phyloP scores from a whole-genome alignment of 2,797 vertebrate species.

The Sebastes jordani region DNA sequence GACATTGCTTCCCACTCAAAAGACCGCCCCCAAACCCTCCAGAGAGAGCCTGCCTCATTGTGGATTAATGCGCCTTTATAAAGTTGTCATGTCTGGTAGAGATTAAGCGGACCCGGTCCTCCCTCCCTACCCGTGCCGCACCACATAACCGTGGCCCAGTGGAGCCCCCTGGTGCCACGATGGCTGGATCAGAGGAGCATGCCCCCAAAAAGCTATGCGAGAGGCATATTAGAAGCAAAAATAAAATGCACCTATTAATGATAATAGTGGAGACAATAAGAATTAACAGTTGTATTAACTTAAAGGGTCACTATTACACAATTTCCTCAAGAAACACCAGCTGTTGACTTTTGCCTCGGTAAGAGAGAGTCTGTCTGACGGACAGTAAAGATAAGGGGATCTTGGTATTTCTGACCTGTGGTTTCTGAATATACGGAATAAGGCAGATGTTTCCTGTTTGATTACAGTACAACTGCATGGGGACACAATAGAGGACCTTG shows the following conservation, averaged over 20 bases:
- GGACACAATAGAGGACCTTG: conserved; percentile 10
- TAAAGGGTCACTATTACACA: not conserved
- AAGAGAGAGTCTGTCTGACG: not conserved
- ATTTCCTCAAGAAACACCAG: not conserved
- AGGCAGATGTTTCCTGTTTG: not conserved
- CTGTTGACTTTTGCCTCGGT: not conserved
- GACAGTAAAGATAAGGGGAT: not conserved
- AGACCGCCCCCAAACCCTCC: conserved; percentile 20
- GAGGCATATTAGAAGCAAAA: not conserved
- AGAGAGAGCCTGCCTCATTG: conserved; percentile 31
- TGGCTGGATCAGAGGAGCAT: not conserved
- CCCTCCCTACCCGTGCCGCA: not conserved
- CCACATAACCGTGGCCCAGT: conserved; percentile 18
- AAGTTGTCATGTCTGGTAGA: conserved; percentile 53
- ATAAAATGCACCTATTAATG: not conserved
- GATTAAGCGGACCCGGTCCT: conserved; percentile 38
- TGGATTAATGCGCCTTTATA: conserved; percentile 57
- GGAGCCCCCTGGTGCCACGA: conserved; percentile 38
- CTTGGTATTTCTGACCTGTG: not conserved
- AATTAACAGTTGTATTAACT: not conserved
- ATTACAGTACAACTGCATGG: not conserved
- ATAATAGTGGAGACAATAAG: not conserved
- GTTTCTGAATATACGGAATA: not conserved
- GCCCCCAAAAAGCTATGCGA: not conserved
- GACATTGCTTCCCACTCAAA: not conserved